Evolutionary conservation across 2,888 invertebrate genomes (phyloP), one percentile per base, ranked within the genome.

Genomic region (Eugnorisma glareosa): DNA sequence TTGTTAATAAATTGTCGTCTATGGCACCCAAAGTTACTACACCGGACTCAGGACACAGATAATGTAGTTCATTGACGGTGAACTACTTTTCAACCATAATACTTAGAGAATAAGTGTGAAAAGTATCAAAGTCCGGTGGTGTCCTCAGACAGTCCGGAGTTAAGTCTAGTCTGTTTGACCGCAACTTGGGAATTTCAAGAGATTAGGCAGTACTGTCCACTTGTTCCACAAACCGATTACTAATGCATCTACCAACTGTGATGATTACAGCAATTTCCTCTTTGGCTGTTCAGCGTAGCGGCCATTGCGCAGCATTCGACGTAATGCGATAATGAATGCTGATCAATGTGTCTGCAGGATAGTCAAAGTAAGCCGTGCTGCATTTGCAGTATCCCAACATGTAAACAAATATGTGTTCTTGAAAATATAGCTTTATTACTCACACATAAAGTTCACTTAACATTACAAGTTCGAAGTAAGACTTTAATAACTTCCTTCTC

Each of bases 251-350:
- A 11, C 28, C n/a, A n/a, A 64, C 77, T 63, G 35, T 68, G 35
- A 76, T 75, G 37, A 67, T 82, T 77, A 82, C 67, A 51, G 67
- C 21, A 77, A 79, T 79, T 79, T 68, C 63, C 77, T 28, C 77
- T 68, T 57, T 68, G 24, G 21, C 40, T 57, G 83, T 43, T 63
- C 57, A 76, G 28, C 64, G 77, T 43, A 68, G 67, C 67, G 77
- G 77, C 64, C 77, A 82, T 7, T 74, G 63, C 31, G 28, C 28
- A 67, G 31, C 76, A 35, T 77, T 64, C 43, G 43, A 57, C 13
- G 67, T 83, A 82, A 79, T 79, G 54, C 37, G 59, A 67, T 83
- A 67, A 81, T 78, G 37, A 70, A 48, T 48, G 15, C 45, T 78
- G 67, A 83, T 63, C 35, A 63, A 54, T 57, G 45, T 54, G 28